Base-by-base conservation (phyloP, 53 echinoderm and acorn worm genomes). In the Zoroaster sp. region DNA sequence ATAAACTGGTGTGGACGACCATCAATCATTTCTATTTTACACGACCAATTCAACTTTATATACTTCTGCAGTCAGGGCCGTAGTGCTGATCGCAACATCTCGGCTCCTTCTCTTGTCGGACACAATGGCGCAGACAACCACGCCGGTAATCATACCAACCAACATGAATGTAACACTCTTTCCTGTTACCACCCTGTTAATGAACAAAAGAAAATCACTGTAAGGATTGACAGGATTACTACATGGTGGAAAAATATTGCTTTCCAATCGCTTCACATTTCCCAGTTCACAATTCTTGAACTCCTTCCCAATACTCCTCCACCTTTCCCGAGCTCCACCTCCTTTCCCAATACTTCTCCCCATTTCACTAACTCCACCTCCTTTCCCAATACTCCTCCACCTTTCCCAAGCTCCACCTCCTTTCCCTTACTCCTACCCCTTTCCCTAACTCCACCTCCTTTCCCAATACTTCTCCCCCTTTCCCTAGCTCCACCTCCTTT, bases 21-120 rank as follows among this genome's bases (percentile, higher is more conserved):
- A 55, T 55, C 17, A 18, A 17, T 55, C n/a, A n/a, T 55, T 55
- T 17, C 17, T 17, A 7, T 55, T 55, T 55, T 55, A 4, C 6
- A 4, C 59, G 3, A 21, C 9, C 4, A 55, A 55, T 55, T 55
- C 17, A 17, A 7, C 59, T 30, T 35, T 68, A 13, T 54, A 20
- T 91, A 95, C 95, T 93, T 89, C 74, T 78, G 73, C 93, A 93
- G 65, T 81, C 89, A 1, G 69, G 40, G 0, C 93, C 95, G 72
- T 95, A 93, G 83, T 93, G 88, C 31, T 70, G 80, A 10, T 4
- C 51, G 54, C 95, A 95, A 53, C 95, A 95, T n/a, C 65, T 70
- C 4, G 80, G 91, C 23, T 25, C 53, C 10, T 42, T 75, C 18
- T 89, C 32, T 39, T 39, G 86, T 3, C 65, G 53, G 17, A 85